phyloP scores from a whole-genome alignment of 2,113 vertebrate species.

The Cairina moschata region DNA sequence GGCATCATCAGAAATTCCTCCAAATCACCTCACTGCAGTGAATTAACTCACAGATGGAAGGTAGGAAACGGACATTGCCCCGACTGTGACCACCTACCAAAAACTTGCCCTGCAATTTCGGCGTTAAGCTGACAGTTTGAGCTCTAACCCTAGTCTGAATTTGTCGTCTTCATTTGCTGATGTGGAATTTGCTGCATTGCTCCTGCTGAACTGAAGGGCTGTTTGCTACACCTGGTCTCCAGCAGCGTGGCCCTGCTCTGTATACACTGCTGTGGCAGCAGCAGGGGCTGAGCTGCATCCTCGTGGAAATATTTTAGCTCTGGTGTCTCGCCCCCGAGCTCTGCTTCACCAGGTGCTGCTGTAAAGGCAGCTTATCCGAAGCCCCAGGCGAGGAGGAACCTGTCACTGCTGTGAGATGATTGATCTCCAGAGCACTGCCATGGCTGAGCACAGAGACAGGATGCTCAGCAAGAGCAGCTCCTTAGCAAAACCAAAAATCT shows the following conservation, averaged over 20 bases:
- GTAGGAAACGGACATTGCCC: background rate
- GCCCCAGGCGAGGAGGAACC: background rate
- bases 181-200: background rate
- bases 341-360: constrained; percentile 5
- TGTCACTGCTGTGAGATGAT: background rate
- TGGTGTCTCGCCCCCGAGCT: background rate
- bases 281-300: background rate
- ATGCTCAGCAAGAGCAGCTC: background rate
- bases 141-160: background rate
- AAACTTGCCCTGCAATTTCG: background rate
- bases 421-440: background rate
- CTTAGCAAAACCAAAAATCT: background rate
- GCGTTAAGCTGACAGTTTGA: background rate
- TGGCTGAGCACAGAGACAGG: background rate
- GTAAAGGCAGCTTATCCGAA: constrained; percentile 9
- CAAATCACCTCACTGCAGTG: background rate
- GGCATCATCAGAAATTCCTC: background rate
- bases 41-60: background rate
- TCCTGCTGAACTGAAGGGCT: background rate
- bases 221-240: background rate
- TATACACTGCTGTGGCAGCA: constrained; percentile 1
- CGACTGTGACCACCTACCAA: background rate
- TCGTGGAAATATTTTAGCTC: background rate
- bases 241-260: background rate
- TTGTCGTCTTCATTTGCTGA: background rate